Percentiles rank a stretch among this genome's conserved stretches.
Evolutionary conservation across 2,797 vertebrate genomes (phyloP).

Genomic region (Halcyon leucocephala): DNA sequence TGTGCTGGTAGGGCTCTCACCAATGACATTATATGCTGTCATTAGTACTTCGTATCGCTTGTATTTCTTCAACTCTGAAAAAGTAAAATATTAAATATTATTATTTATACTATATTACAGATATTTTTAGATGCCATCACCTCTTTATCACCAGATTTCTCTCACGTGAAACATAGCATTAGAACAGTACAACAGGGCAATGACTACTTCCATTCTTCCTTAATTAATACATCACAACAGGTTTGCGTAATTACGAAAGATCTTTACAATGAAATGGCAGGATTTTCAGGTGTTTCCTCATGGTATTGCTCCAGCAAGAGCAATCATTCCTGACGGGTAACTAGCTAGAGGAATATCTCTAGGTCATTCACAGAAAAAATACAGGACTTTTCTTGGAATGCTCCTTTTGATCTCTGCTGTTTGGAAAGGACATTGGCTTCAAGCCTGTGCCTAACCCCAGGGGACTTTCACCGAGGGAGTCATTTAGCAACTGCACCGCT

Average conservation of each 20-base stretch:
- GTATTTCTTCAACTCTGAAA: slow-evolving; percentile 91
- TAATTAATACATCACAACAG: not conserved
- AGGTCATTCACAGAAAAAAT: not conserved
- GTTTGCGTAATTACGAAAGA: not conserved
- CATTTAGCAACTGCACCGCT: not conserved
- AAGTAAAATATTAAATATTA: not conserved
- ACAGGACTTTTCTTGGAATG: not conserved
- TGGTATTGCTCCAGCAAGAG: not conserved
- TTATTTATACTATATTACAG: not conserved
- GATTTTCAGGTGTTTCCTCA: not conserved
- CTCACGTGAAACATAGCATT: not conserved
- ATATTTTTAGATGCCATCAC: not conserved
- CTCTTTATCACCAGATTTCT: not conserved
- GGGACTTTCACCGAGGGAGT: not conserved
- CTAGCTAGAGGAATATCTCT: not conserved
- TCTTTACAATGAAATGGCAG: not conserved
- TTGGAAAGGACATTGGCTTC: not conserved
- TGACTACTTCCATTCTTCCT: not conserved
- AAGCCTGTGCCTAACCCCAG: not conserved
- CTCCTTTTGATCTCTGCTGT: not conserved
- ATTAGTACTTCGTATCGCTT: slow-evolving; percentile 90
- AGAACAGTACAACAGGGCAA: not conserved
- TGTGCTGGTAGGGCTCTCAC: slow-evolving; percentile 89
- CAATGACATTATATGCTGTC: slow-evolving; percentile 93
- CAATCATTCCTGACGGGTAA: not conserved